Evolutionary conservation across 2,113 vertebrate genomes (phyloP).

Genomic region (Equus quagga): DNA sequence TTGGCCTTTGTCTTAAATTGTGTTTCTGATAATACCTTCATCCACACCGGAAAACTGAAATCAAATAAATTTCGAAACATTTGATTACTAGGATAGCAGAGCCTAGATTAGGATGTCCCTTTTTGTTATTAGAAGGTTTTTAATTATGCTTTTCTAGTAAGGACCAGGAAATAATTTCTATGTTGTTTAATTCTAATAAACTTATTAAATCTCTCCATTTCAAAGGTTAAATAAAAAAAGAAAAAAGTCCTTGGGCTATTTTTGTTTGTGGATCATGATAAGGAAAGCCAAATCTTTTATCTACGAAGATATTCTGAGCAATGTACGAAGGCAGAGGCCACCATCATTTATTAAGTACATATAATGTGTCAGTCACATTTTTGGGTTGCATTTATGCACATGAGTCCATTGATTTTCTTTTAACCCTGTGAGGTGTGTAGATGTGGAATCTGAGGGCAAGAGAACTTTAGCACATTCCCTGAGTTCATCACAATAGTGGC

Average conservation of each 20-base stretch:
- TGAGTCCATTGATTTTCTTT: neutral
- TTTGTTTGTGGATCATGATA: neutral
- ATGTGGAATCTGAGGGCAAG: neutral
- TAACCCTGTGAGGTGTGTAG: neutral
- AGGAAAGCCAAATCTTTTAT: neutral
- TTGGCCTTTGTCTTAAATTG: neutral
- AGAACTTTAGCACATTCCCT: neutral
- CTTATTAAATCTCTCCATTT: neutral
- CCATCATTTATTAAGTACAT: neutral
- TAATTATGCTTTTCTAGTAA: slow-evolving; percentile 8
- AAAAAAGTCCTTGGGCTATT: neutral
- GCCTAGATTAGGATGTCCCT: neutral
- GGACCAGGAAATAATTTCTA: neutral
- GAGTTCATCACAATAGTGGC: neutral
- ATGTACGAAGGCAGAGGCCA: neutral
- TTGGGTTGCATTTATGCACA: neutral
- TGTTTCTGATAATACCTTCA: neutral
- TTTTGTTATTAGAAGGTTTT: neutral
- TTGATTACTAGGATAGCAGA: neutral
- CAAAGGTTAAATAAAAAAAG: neutral
- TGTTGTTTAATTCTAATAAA: neutral
- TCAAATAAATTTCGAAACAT: neutral
- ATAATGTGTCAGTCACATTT: neutral
- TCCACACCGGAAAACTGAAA: neutral
- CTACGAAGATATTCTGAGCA: neutral